A percentile compares a stretch with the other conserved stretches of the same genome.
These are phyloP conservation scores for Achatina immaculata DNA, from an alignment of 1,140 invertebrate species.

Conservation along the genomic window DNA sequence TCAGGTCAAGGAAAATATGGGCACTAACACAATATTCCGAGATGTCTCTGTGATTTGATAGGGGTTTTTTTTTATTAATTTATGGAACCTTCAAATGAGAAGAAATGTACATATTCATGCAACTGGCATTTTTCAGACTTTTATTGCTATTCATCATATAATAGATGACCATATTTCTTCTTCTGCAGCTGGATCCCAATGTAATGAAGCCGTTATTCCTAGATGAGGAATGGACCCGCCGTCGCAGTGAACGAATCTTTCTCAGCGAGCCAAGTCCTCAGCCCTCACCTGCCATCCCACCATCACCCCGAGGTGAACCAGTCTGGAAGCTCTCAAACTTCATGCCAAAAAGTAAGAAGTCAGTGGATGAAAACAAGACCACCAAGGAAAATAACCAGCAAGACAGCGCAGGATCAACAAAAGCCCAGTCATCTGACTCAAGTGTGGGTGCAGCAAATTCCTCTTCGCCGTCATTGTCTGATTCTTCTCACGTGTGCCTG, in stretches of 20 bases:
- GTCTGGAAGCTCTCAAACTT: constrained; percentile 36
- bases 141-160: too few relatives aligned
- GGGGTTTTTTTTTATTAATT: too few relatives aligned
- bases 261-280: constrained; percentile 69
- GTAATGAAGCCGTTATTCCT: constrained; percentile 62
- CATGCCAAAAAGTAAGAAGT: constrained; percentile 37
- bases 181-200: background rate
- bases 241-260: constrained; percentile 72
- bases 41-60: too few relatives aligned
- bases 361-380: constrained; percentile 10
- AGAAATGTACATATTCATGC: too few relatives aligned
- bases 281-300: constrained; percentile 55
- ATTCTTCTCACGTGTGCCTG: background rate
- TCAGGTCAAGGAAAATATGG: too few relatives aligned
- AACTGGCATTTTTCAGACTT: too few relatives aligned
- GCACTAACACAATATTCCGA: too few relatives aligned
- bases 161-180: too few relatives aligned
- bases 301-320: constrained; percentile 21
- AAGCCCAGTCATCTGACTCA: background rate
- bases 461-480: background rate
- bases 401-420: background rate
- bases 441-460: background rate
- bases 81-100: too few relatives aligned
- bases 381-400: constrained; percentile 5
- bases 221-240: constrained; percentile 68